phyloP scores from a whole-genome alignment of 2,888 invertebrate species.

The Phaedon cochleariae region DNA sequence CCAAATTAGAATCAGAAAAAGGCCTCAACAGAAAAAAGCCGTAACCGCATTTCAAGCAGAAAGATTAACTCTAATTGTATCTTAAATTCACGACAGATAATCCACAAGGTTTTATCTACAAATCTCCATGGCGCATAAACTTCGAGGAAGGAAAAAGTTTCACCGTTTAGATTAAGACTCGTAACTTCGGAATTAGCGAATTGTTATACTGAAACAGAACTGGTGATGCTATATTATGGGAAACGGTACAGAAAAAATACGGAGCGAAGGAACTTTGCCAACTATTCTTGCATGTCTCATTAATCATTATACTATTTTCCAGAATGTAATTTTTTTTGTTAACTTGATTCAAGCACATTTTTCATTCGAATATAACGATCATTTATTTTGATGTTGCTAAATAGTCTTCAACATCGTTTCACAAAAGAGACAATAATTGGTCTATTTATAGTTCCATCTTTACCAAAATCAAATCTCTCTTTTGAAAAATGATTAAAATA shows the following conservation, averaged over 20 bases:
- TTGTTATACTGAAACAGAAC: slow-evolving; percentile 12
- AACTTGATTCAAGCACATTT: too few species aligned
- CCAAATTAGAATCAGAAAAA: slow-evolving; percentile 26
- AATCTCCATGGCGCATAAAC: slow-evolving; percentile 47
- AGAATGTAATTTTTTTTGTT: too few species aligned
- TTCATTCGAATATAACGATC: too few species aligned
- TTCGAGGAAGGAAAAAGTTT: slow-evolving; percentile 35
- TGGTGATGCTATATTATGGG: not conserved
- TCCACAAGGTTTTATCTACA: slow-evolving; percentile 46
- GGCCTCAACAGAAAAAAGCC: slow-evolving; percentile 11
- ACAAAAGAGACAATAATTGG: too few species aligned
- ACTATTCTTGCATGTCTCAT: too few species aligned
- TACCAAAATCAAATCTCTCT: too few species aligned
- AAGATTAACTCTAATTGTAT: slow-evolving; percentile 55
- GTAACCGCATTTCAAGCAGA: slow-evolving; percentile 43
- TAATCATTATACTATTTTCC: too few species aligned
- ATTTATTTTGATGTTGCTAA: too few species aligned
- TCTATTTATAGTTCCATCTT: too few species aligned
- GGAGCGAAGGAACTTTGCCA: too few species aligned
- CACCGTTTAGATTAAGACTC: slow-evolving; percentile 43
- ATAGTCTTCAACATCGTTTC: too few species aligned
- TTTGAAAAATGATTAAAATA: too few species aligned
- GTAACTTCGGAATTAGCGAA: slow-evolving; percentile 45
- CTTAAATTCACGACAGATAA: slow-evolving; percentile 54
- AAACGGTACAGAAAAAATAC: not conserved